Percentiles rank a stretch among this genome's conserved stretches.
These are phyloP conservation scores for Psettodes erumei DNA, from an alignment of 2,113 vertebrate genomes.

Conservation along the genomic window DNA sequence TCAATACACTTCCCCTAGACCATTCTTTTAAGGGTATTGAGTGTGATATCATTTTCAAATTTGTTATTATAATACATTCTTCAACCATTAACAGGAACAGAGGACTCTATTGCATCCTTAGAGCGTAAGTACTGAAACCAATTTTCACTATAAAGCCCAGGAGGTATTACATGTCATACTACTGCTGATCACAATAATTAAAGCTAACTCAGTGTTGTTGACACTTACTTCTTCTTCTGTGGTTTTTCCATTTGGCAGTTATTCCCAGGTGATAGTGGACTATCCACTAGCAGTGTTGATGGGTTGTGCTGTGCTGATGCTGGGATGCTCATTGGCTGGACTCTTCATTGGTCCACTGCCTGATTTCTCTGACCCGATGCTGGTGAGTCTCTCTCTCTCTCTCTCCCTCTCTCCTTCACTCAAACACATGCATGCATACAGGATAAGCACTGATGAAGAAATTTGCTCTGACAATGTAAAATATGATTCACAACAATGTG, in stretches of 20 bases:
- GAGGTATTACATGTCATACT: neutral
- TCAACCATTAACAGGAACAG: slow-evolving; percentile 83
- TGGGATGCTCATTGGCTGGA: slow-evolving; percentile 89
- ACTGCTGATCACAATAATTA: neutral
- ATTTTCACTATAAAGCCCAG: neutral
- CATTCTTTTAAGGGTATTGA: too few species aligned
- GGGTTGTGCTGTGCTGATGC: slow-evolving; percentile 82
- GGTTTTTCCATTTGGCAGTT: slow-evolving; percentile 83
- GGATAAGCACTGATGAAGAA: slow-evolving; percentile 22
- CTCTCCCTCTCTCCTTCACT: neutral
- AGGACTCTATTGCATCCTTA: slow-evolving; percentile 88
- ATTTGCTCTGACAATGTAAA: neutral
- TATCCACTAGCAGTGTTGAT: slow-evolving; percentile 87
- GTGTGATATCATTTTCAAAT: neutral
- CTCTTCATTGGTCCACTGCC: slow-evolving; percentile 89
- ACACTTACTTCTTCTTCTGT: slow-evolving; percentile 24
- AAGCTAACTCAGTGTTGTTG: neutral
- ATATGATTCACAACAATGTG: slow-evolving; percentile 21
- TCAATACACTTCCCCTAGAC: neutral
- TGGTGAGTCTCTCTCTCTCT: slow-evolving; percentile 81
- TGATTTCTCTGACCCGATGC: slow-evolving; percentile 93
- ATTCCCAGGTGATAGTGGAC: slow-evolving; percentile 90
- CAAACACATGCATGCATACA: neutral
- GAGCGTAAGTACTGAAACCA: slow-evolving; percentile 84
- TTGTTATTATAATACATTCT: neutral